Conservation (phyloP, 2,797 vertebrate genomes). For the Platyrinchus mystaceus region DNA sequence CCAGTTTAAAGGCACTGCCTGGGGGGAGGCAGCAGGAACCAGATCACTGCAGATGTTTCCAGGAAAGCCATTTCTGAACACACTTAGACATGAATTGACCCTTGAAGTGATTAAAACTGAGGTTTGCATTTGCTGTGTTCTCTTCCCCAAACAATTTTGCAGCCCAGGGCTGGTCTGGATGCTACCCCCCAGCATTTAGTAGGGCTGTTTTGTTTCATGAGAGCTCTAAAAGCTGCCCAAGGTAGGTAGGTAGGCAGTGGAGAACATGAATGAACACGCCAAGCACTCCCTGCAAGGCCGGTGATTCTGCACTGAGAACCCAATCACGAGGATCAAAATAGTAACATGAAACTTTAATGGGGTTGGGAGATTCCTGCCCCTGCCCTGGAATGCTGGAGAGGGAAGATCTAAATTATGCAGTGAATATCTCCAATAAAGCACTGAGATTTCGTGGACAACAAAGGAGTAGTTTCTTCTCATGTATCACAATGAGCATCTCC, state of each 20-base stretch:
- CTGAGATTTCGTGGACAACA: background rate
- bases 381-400: constrained; percentile 21
- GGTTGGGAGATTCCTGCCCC: constrained; percentile 36
- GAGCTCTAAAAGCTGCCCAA: constrained; percentile 49
- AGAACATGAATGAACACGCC: constrained; percentile 64
- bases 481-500: background rate
- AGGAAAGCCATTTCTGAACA: background rate
- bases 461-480: background rate
- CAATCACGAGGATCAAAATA: constrained; percentile 32
- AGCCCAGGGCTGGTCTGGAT: background rate
- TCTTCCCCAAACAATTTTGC: background rate
- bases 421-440: background rate
- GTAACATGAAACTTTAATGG: constrained; percentile 55
- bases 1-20: background rate
- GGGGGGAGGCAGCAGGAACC: background rate
- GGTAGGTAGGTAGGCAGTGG: background rate
- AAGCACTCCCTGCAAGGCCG: background rate
- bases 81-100: background rate
- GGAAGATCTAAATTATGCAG: constrained; percentile 28
- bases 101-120: background rate
- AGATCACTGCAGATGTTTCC: background rate
- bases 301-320: constrained; percentile 17
- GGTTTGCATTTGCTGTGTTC: background rate
- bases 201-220: constrained; percentile 45
- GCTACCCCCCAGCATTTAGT: background rate